Base-by-base conservation (phyloP, 2,888 invertebrate species). In the Oligia fasciuncula region DNA sequence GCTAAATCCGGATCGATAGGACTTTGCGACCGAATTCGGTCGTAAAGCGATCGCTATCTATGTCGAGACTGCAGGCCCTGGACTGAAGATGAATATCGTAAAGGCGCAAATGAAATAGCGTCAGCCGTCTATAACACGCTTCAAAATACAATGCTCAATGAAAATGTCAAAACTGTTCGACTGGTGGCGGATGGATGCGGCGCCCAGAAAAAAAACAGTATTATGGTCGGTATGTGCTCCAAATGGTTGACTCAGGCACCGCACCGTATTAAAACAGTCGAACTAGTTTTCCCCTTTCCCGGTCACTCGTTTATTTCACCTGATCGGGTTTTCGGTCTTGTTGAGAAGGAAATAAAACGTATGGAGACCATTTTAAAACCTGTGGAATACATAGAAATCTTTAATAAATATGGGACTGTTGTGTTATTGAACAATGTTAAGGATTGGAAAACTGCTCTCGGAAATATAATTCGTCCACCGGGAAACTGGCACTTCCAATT, bases 191-290 rank as follows among this genome's bases (percentile, higher is more conserved):
- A 89, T 77, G 87, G 87, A 49, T 69, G 68, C 49, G 68, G 49
- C 0, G 85, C 84, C 13, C 88, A 88, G 72, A 90, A 89, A 66
- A 90, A 90, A 84, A 90, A 89, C 70, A 75, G 67, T 11, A 86
- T 78, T 70, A 82, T 88, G 82, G n/a, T 89, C 1, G 86, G 87
- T 72, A 89, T 89, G 88, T 86, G 85, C 71, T 40, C 85, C 51
- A 77, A 29, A 29, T 88, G 86, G 87, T 73, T 89, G 9, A 81
- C 43, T 79, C 76, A 74, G 19, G 84, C 78, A 74, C 78, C 78
- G 49, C 54, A 0, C 0, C 74, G 75, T 65, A 70, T 65, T 63
- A 70, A 75, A 70, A 77, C 46, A 75, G 46, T 84, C 0, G 88
- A 88, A 17, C 65, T 87, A 23, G 76, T 89, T 62, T 88, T 88